These are phyloP conservation scores for Drosophila repletoides DNA, from an alignment of 1,140 invertebrate genomes.

Conservation along the genomic window DNA sequence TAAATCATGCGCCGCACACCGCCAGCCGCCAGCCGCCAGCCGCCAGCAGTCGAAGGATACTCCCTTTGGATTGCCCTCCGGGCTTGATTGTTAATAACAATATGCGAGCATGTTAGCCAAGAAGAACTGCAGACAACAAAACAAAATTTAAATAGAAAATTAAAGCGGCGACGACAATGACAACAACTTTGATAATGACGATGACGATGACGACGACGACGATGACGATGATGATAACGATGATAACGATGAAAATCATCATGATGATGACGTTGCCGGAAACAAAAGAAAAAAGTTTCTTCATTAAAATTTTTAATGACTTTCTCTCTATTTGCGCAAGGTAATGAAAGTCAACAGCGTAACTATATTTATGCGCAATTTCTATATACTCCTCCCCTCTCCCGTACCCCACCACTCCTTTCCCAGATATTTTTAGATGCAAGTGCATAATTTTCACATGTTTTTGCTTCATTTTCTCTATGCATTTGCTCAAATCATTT, in stretches of 20 bases:
- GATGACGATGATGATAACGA: slow-evolving; percentile 7
- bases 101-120: slow-evolving; percentile 49
- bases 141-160: slow-evolving; percentile 77
- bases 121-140: slow-evolving; percentile 57
- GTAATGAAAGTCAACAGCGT: slow-evolving; percentile 75
- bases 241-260: slow-evolving; percentile 19
- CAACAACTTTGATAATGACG: slow-evolving; percentile 30
- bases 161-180: slow-evolving; percentile 46
- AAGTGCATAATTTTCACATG: slow-evolving; percentile 47
- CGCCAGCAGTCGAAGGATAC: slow-evolving; percentile 7
- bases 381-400: no score
- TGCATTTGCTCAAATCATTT: slow-evolving; percentile 1
- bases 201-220: slow-evolving; percentile 15
- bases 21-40: background rate
- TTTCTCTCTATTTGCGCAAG: slow-evolving; percentile 74
- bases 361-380: slow-evolving; percentile 58
- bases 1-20: slow-evolving; percentile 62
- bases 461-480: slow-evolving; percentile 15
- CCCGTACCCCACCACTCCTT: no score
- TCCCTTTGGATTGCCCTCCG: slow-evolving; percentile 9
- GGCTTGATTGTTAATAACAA: slow-evolving; percentile 66
- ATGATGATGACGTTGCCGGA: slow-evolving; percentile 34
- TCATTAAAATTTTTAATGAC: slow-evolving; percentile 79
- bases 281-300: slow-evolving; percentile 78
- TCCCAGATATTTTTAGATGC: slow-evolving; percentile 33